phyloP scores from a whole-genome alignment of 2,113 vertebrate species.

The Calonectris borealis region DNA sequence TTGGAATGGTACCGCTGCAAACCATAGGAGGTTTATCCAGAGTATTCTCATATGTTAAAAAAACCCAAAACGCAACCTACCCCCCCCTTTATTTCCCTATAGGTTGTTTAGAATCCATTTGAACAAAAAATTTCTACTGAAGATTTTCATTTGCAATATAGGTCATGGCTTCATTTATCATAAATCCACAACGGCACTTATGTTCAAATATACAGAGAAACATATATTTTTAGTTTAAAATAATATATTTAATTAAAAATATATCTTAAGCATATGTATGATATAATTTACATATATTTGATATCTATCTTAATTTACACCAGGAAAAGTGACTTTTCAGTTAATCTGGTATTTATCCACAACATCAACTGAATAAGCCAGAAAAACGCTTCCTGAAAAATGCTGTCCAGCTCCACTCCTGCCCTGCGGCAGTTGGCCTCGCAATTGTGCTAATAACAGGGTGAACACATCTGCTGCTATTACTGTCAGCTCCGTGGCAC shows the following conservation, averaged over 20 bases:
- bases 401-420: not conserved
- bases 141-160: not conserved
- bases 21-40: not conserved
- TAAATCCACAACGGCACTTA: not conserved
- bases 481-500: not conserved
- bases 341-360: not conserved
- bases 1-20: not conserved
- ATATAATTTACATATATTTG: not conserved
- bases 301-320: not conserved
- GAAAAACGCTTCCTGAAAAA: not conserved
- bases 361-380: not conserved
- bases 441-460: accelerated
- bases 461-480: not conserved
- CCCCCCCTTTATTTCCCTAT: not conserved
- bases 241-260: not conserved
- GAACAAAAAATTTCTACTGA: not conserved
- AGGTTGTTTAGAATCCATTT: not conserved
- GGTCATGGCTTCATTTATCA: not conserved
- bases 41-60: not conserved
- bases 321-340: not conserved
- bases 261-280: not conserved
- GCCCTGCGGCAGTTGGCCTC: not conserved
- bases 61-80: not conserved
- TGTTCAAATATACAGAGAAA: not conserved
- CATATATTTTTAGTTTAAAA: not conserved